Conservation (phyloP, 2,888 invertebrate species). For the Drosophila limbata region DNA sequence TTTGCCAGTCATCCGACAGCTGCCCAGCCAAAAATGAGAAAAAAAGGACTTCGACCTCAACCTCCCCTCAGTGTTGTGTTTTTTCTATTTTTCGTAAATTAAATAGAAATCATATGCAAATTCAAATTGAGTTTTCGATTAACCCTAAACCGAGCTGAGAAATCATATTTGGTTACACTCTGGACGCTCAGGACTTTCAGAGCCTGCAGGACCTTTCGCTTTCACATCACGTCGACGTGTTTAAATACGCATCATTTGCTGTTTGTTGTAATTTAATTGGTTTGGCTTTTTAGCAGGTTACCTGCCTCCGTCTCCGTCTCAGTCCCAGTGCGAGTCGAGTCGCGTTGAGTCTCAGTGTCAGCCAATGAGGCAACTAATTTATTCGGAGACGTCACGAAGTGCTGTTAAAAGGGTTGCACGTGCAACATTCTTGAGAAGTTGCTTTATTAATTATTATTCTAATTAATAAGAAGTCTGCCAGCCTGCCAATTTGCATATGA, state of each 20-base stretch:
- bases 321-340: not conserved
- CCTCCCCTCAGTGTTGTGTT: slow-evolving; percentile 41
- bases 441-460: slow-evolving; percentile 81
- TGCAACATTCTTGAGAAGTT: slow-evolving; percentile 66
- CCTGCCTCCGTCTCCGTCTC: slow-evolving; percentile 20
- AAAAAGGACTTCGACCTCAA: slow-evolving; percentile 19
- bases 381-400: slow-evolving; percentile 39
- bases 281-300: slow-evolving; percentile 69
- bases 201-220: slow-evolving; percentile 20
- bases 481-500: slow-evolving; percentile 80
- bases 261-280: slow-evolving; percentile 79
- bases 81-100: slow-evolving; percentile 52
- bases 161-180: slow-evolving; percentile 70
- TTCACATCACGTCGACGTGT: slow-evolving; percentile 79
- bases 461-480: slow-evolving; percentile 69
- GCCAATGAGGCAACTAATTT: slow-evolving; percentile 75
- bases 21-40: slow-evolving; percentile 33
- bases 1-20: slow-evolving; percentile 67
- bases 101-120: slow-evolving; percentile 81
- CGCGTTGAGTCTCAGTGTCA: slow-evolving; percentile 6
- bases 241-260: slow-evolving; percentile 80
- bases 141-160: slow-evolving; percentile 60
- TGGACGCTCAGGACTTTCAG: slow-evolving; percentile 2
- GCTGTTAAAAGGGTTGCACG: slow-evolving; percentile 65
- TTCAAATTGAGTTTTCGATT: slow-evolving; percentile 70